phyloP scores from a whole-genome alignment of 2,888 invertebrate genomes.

The Tuta absoluta region DNA sequence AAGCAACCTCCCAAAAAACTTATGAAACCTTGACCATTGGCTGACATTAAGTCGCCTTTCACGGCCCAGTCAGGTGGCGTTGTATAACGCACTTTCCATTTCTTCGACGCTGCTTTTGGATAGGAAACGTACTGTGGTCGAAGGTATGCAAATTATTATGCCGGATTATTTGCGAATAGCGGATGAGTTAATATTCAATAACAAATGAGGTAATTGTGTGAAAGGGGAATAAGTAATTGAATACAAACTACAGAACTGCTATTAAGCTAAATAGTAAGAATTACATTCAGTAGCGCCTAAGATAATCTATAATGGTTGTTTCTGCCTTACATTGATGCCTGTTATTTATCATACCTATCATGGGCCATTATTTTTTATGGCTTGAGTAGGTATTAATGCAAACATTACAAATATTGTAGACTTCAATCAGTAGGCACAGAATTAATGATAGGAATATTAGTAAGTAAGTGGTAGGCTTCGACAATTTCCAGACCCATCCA shows the following conservation, averaged over 20 bases:
- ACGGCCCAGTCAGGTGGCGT: slow-evolving; percentile 74
- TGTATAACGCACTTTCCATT: slow-evolving; percentile 80
- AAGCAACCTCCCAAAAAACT: slow-evolving; percentile 65
- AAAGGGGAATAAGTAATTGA: not conserved
- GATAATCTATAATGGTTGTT: not conserved
- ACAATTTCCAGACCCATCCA: too few species aligned
- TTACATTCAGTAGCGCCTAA: not conserved
- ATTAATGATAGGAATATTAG: too few species aligned
- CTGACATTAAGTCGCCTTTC: slow-evolving; percentile 80
- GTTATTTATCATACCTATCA: not conserved
- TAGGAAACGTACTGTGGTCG: slow-evolving; percentile 23
- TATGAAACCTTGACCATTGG: slow-evolving; percentile 76
- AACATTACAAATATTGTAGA: too few species aligned
- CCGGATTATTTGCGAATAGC: slow-evolving; percentile 9
- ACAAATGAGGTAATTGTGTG: not conserved
- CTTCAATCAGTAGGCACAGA: too few species aligned
- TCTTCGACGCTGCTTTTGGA: slow-evolving; percentile 48
- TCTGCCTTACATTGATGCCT: not conserved
- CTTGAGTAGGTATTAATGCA: not conserved
- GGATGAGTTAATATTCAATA: slow-evolving; percentile 8
- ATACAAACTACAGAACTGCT: not conserved
- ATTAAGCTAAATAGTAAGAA: not conserved
- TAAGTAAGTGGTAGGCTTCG: too few species aligned
- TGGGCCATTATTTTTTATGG: not conserved
- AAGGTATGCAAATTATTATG: slow-evolving; percentile 24